Evolutionary conservation across 2,113 vertebrate genomes (phyloP).

Genomic region (Theristicus caerulescens): DNA sequence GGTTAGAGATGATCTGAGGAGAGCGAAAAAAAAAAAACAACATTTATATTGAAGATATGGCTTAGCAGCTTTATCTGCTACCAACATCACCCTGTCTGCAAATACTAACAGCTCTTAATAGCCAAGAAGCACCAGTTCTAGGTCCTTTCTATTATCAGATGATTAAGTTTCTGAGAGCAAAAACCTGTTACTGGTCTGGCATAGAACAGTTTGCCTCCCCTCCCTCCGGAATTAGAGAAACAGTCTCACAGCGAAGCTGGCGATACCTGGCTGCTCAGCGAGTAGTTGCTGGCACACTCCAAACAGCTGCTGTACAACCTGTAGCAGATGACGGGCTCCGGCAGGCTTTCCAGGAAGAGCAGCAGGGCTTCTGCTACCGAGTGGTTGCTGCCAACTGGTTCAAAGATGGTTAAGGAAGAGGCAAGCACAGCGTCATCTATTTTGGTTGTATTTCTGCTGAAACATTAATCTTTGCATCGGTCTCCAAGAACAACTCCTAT

Average conservation of each 20-base stretch:
- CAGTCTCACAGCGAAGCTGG: background rate
- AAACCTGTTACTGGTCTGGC: background rate
- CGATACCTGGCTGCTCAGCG: conserved; percentile 84
- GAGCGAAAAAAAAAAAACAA: background rate
- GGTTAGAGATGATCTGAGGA: conserved; percentile 81
- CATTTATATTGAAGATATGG: background rate
- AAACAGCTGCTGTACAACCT: conserved; percentile 82
- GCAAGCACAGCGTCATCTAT: background rate
- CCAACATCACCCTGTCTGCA: background rate
- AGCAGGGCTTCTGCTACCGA: conserved; percentile 93
- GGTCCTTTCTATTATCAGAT: background rate
- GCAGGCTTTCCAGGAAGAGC: conserved; percentile 93
- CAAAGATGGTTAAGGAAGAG: conserved; percentile 69
- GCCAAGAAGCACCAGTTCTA: background rate
- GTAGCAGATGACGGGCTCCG: conserved; percentile 90
- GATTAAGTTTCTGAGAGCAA: background rate
- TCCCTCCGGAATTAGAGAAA: background rate
- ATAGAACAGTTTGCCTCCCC: background rate
- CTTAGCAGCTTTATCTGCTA: background rate
- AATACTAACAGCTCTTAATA: background rate
- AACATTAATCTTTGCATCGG: background rate
- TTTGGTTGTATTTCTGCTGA: background rate
- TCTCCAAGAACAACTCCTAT: background rate
- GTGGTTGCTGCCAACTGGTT: conserved; percentile 89
- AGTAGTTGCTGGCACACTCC: conserved; percentile 75